These are phyloP conservation scores for Papilio glaucus DNA, from an alignment of 1,140 invertebrate species.

Conservation along the genomic window DNA sequence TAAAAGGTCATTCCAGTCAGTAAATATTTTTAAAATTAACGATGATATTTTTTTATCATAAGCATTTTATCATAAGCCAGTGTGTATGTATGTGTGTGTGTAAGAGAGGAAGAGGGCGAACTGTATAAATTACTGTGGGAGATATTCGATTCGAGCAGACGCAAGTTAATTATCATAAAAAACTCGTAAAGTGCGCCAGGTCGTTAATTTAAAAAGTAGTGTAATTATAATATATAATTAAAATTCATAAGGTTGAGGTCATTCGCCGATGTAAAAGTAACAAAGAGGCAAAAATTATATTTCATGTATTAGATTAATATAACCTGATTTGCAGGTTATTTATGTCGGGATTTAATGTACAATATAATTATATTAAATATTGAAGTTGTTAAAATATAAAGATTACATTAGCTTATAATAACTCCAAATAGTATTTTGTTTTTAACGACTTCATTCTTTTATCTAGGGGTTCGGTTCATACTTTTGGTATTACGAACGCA, in stretches of 20 bases:
- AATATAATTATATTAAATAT: not conserved
- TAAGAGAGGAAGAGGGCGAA: not conserved
- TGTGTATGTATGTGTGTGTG: not conserved
- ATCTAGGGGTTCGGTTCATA: too few species aligned
- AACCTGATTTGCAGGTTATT: not conserved
- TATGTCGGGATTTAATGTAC: not conserved
- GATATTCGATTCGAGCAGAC: conserved; percentile 17
- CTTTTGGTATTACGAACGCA: too few species aligned
- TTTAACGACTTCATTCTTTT: not conserved
- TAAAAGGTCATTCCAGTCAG: conserved; percentile 30
- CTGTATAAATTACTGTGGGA: conserved; percentile 1
- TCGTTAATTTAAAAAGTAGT: conserved; percentile 26
- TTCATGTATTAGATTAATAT: not conserved
- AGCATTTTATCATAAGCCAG: not conserved
- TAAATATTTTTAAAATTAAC: conserved; percentile 20
- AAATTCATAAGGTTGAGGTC: conserved; percentile 25
- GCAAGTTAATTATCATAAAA: conserved; percentile 29
- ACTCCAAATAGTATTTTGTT: not conserved
- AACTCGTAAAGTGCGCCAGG: conserved; percentile 19
- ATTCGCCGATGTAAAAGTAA: conserved; percentile 26
- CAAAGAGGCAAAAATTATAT: not conserved
- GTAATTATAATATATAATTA: conserved; percentile 30
- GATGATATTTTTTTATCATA: not conserved
- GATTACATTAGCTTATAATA: not conserved
- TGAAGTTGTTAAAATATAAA: not conserved